Evolutionary conservation across 2,888 invertebrate genomes (phyloP), one percentile per base, ranked within the genome.

Genomic region (Ennomos erosarius): DNA sequence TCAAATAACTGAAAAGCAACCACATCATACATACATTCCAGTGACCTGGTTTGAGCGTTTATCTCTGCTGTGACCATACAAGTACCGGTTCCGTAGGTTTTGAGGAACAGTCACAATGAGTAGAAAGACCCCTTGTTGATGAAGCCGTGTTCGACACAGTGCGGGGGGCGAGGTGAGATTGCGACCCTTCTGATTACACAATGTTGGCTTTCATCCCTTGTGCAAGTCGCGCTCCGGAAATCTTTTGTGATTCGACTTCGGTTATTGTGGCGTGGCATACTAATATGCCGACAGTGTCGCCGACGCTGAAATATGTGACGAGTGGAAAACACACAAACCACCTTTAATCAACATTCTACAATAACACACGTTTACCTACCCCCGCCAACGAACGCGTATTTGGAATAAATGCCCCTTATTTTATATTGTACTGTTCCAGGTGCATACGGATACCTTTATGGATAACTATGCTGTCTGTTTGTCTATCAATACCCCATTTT

Each of bases 141-240:
- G 89, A 91, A 88, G 88, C 88, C 83, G 84, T 88, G 88, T 90
- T 90, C 88, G 85, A 85, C 84, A 84, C 79, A 79, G 80, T 78
- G 78, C 70, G 79, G 77, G 82, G 83, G 85, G 81, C 78, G 86
- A 85, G 87, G 87, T 82, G 82, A 88, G 89, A 90, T 90, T 90
- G 89, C 88, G 90, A 89, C 91, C 91, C 90, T 91, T 87, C 87
- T 92, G 91, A 92, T 92, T 92, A 92, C 91, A 90, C 89, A 90
- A 89, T 89, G 90, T 90, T 85, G 89, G 85, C 89, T 90, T 90
- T 90, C 90, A 89, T 90, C 88, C 89, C 88, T 88, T 88, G 90
- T 89, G 88, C 88, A 85, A 90, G 90, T 87, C 90, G 88, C 87
- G 89, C 86, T 81, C 89, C 90, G 90, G 90, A 91, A 90, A 90